phyloP scores from a whole-genome alignment of 2,888 invertebrate species.

The Agrotis puta region DNA sequence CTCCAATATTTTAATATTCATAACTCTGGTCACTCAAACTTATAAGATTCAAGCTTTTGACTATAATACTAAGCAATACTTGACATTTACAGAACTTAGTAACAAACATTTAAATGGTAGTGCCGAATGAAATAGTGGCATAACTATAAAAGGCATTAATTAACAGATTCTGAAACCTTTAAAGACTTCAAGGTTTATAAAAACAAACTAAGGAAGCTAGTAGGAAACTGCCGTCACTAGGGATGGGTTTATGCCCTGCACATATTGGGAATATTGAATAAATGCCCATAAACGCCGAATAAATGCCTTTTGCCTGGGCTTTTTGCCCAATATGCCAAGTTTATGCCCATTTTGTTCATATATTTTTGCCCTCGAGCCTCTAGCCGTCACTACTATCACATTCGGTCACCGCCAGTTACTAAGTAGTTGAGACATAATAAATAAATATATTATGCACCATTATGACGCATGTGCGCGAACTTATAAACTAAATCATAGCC shows the following conservation, averaged over 20 bases:
- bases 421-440: constrained; percentile 49
- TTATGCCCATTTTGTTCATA: too few species aligned
- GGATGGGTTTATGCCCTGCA: too few species aligned
- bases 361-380: too few species aligned
- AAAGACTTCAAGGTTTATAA: too few species aligned
- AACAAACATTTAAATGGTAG: constrained; percentile 13
- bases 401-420: constrained; percentile 12
- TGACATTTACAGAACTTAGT: constrained; percentile 34
- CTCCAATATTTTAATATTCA: constrained; percentile 10
- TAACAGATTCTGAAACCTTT: too few species aligned
- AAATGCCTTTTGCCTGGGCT: too few species aligned
- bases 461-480: constrained; percentile 61
- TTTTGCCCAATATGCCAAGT: too few species aligned
- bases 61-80: constrained; percentile 67
- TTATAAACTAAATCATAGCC: constrained; percentile 82
- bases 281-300: too few species aligned
- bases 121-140: not conserved
- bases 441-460: constrained; percentile 83
- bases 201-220: too few species aligned
- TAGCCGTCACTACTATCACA: not conserved
- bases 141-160: not conserved
- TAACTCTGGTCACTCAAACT: constrained; percentile 35
- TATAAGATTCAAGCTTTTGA: constrained; percentile 50
- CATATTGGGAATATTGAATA: too few species aligned
- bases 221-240: too few species aligned